A percentile compares a stretch with the other conserved stretches of the same genome.
phyloP scores from a whole-genome alignment of 2,113 vertebrate genomes.

The Eidolon helvum region DNA sequence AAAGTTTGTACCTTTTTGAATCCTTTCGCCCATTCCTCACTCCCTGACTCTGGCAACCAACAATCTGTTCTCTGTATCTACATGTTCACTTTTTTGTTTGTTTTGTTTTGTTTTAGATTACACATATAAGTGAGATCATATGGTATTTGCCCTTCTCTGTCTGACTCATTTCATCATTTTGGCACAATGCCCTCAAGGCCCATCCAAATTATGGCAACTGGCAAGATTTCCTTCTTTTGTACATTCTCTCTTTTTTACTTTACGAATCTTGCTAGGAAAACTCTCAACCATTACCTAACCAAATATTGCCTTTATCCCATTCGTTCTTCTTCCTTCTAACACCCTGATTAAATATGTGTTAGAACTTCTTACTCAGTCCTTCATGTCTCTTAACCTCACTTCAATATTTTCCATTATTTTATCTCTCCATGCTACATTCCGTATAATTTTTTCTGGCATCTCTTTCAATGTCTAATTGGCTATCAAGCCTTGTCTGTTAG shows the following conservation, averaged over 20 bases:
- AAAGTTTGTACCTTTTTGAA: not conserved
- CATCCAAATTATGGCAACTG: too few relatives aligned
- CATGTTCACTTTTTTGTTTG: not conserved
- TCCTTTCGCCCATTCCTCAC: not conserved
- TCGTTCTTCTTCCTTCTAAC: not conserved
- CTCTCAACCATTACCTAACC: not conserved
- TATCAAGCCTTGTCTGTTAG: not conserved
- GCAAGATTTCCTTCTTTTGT: not conserved
- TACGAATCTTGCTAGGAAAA: not conserved
- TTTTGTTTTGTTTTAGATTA: not conserved
- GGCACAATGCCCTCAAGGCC: not conserved
- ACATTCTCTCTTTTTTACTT: not conserved
- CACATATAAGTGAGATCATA: not conserved
- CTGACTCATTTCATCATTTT: not conserved
- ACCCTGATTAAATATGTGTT: not conserved
- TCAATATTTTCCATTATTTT: not conserved
- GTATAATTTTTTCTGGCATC: not conserved
- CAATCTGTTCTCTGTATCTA: not conserved
- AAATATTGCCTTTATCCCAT: not conserved
- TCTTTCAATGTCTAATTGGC: not conserved
- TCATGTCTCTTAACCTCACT: not conserved
- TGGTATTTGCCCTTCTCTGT: not conserved
- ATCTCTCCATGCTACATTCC: not conserved
- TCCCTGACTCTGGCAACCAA: too few relatives aligned
- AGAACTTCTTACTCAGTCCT: not conserved